Evolutionary conservation across 1,140 invertebrate genomes (phyloP).

Genomic region (Ptiloglossa arizonensis): DNA sequence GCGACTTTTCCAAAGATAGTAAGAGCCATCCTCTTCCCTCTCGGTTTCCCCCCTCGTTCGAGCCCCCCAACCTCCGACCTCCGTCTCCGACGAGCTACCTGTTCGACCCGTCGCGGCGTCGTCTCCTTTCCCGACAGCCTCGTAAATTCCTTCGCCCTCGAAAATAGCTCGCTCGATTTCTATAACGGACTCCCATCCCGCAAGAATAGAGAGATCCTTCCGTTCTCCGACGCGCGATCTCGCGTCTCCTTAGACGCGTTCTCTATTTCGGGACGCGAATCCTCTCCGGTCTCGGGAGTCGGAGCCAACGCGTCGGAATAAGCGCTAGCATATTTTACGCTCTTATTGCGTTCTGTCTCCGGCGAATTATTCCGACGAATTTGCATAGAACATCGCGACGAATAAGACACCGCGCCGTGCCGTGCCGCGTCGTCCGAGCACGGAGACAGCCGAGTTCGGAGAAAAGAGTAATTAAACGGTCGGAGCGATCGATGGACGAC

Average conservation of each 20-base stretch:
- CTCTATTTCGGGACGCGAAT: conserved; percentile 12
- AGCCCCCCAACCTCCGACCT: conserved; percentile 29
- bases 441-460: neutral
- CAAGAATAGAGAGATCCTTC: conserved; percentile 56
- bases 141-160: conserved; percentile 39
- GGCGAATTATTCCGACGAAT: conserved; percentile 16
- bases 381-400: conserved; percentile 15
- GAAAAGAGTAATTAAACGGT: conserved; percentile 13
- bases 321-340: conserved; percentile 12
- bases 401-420: neutral
- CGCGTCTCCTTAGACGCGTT: neutral
- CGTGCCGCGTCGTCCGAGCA: too few species aligned
- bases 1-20: conserved; percentile 69
- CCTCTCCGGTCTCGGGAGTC: neutral
- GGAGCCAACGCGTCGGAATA: neutral
- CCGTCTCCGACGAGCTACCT: conserved; percentile 40
- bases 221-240: neutral
- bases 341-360: conserved; percentile 22
- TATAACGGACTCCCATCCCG: conserved; percentile 33
- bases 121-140: conserved; percentile 19
- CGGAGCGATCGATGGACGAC: neutral
- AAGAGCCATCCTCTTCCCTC: conserved; percentile 36
- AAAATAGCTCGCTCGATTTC: conserved; percentile 56
- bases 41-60: conserved; percentile 1
- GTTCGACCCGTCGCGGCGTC: conserved; percentile 47